These are phyloP conservation scores for Notarius quadriscutis DNA, from an alignment of 2,113 vertebrate species.

Conservation along the genomic window DNA sequence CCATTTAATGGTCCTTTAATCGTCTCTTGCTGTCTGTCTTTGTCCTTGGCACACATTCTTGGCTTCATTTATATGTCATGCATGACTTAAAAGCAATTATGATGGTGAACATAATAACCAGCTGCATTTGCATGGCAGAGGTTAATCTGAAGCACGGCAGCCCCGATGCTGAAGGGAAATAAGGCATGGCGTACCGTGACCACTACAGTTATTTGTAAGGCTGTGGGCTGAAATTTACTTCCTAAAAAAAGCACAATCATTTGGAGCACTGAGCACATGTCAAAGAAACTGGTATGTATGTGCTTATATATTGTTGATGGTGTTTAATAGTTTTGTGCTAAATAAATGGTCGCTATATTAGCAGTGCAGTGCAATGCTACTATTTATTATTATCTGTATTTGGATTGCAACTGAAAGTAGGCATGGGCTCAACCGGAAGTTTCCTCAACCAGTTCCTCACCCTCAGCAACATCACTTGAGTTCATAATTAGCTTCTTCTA, in stretches of 20 bases:
- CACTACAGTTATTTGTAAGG: not conserved
- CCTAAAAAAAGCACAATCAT: not conserved
- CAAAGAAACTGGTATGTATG: not conserved
- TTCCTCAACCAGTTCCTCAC: not conserved
- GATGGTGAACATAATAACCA: slow-evolving; percentile 10
- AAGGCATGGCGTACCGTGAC: not conserved
- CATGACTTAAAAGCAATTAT: slow-evolving; percentile 60
- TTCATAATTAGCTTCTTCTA: not conserved
- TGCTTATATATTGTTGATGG: not conserved
- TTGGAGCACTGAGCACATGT: not conserved
- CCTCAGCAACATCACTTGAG: not conserved
- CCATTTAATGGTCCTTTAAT: slow-evolving; percentile 75
- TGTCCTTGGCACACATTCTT: slow-evolving; percentile 71
- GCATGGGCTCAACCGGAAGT: not conserved
- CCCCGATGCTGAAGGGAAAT: not conserved
- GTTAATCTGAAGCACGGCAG: not conserved
- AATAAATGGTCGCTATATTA: not conserved
- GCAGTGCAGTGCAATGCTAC: not conserved
- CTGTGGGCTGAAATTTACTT: not conserved
- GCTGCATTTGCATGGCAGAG: not conserved
- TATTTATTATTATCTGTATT: not conserved
- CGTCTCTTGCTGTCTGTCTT: slow-evolving; percentile 63
- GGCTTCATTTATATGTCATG: slow-evolving; percentile 71
- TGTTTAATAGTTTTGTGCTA: not conserved
- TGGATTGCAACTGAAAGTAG: not conserved